Evolutionary conservation across 1,140 invertebrate species (phyloP).

Genomic region (Bombus impatiens): DNA sequence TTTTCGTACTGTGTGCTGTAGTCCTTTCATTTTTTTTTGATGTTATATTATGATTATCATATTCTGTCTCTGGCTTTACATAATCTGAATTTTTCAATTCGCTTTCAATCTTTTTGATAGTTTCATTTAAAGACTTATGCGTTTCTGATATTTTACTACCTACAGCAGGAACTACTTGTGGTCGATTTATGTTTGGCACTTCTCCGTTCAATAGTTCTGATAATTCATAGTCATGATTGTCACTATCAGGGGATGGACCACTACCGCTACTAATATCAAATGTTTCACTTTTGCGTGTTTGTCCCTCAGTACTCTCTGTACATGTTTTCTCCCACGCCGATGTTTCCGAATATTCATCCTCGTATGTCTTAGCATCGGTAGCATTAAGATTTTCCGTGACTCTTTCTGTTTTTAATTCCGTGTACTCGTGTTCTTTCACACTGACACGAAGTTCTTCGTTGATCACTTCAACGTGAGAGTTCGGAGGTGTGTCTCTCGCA

Average conservation of each 20-base stretch:
- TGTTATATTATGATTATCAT: slow-evolving; percentile 20
- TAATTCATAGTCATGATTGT: slow-evolving; percentile 76
- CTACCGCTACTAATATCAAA: slow-evolving; percentile 80
- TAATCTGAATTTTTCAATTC: slow-evolving; percentile 74
- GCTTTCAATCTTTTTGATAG: slow-evolving; percentile 78
- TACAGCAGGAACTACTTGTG: slow-evolving; percentile 53
- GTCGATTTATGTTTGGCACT: slow-evolving; percentile 59
- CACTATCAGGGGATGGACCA: slow-evolving; percentile 73
- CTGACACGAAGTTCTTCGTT: slow-evolving; percentile 66
- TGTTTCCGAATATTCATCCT: slow-evolving; percentile 74
- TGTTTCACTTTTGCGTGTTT: slow-evolving; percentile 77
- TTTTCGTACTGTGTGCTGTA: slow-evolving; percentile 22
- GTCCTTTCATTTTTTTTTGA: slow-evolving; percentile 34
- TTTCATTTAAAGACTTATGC: slow-evolving; percentile 77
- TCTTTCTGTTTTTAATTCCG: slow-evolving; percentile 59
- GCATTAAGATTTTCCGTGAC: slow-evolving; percentile 42
- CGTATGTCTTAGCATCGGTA: slow-evolving; percentile 58
- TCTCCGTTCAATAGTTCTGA: slow-evolving; percentile 68
- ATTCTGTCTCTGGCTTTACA: slow-evolving; percentile 37
- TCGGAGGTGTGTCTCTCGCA: slow-evolving; percentile 77
- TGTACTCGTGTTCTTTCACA: slow-evolving; percentile 68
- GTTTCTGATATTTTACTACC: slow-evolving; percentile 74
- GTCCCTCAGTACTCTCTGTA: slow-evolving; percentile 76
- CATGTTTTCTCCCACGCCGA: slow-evolving; percentile 76
- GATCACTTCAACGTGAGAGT: slow-evolving; percentile 78